Evolutionary conservation across 2,797 vertebrate genomes (phyloP), one percentile per base, ranked within the genome.

Genomic region (Oreochromis mossambicus): DNA sequence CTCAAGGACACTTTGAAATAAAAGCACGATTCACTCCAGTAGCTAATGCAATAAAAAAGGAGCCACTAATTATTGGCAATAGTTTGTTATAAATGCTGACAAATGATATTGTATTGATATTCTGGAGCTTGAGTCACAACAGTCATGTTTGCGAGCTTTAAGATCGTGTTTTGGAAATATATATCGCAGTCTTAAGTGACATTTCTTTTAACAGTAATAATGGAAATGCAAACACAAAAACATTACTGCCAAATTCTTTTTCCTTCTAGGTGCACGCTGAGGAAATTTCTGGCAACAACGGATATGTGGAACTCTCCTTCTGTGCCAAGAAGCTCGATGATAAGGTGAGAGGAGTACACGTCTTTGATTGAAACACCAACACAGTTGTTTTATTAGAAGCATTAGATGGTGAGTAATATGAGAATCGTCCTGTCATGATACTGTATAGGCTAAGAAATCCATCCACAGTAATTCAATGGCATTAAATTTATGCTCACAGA

Each of bases 221-320:
- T 75, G 19, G 17, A 51, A 32, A 75, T 50, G 26, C 26, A 34
- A 75, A 51, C 14, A 68, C 83, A 75, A 82, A 89, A 81, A 85
- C 82, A 76, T 54, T 19, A 52, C 43, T 87, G 38, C 85, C 19
- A 83, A 78, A 86, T 82, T 32, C 17, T 36, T 83, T 89, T 90
- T 83, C 41, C 68, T 82, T 6, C 1, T 90, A 99, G 98, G 97
- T 99, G 86, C 97, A 97, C 3, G 97, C 98, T 0, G 98, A 99
- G 93, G 98, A 99, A 94, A 98, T 99, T 88, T 99, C 98, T 1
- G 97, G 98, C 75, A 99, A 99, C 96, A 98, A 98, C 0, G 97
- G 98, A 86, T 99, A 98, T 4, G 97, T 98, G 87, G 98, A 99
- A 86, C 97, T 99, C 3, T 96, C 96, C 78, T 98, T 99, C 96